phyloP scores from a whole-genome alignment of 2,113 vertebrate genomes.

The Rhynchomys soricoides region DNA sequence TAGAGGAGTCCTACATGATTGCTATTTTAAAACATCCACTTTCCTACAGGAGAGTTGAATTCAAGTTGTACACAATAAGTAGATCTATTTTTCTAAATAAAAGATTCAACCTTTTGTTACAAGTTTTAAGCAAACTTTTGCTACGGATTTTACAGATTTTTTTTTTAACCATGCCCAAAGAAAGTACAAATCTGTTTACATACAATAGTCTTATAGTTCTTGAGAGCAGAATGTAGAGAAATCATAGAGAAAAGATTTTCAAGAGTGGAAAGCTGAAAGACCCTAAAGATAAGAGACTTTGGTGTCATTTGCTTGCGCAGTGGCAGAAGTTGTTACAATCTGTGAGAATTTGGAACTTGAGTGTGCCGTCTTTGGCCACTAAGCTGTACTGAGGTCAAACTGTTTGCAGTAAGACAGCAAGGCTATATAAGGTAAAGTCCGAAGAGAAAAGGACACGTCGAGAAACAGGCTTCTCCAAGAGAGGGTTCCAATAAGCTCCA shows the following conservation, averaged over 20 bases:
- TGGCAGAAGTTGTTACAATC: not conserved
- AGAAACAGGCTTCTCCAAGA: not conserved
- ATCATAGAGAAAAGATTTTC: not conserved
- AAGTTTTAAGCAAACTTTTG: not conserved
- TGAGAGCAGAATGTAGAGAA: not conserved
- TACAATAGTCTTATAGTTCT: not conserved
- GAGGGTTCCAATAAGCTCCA: not conserved
- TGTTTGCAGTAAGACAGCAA: not conserved
- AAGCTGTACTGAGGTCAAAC: not conserved
- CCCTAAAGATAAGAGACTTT: not conserved
- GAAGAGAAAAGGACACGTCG: not conserved
- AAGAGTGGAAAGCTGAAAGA: not conserved
- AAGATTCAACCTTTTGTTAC: not conserved
- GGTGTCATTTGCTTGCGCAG: not conserved
- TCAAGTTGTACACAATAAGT: not conserved
- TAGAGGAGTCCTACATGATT: not conserved
- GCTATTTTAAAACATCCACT: not conserved
- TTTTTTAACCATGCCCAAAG: not conserved
- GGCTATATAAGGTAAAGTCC: not conserved
- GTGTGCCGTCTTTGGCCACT: not conserved
- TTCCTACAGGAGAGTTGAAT: not conserved
- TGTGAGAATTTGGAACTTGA: not conserved
- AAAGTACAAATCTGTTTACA: not conserved
- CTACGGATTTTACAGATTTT: not conserved
- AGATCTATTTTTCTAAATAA: not conserved